Evolutionary conservation across 2,888 invertebrate genomes (phyloP).

Genomic region (Argyresthia albistria): DNA sequence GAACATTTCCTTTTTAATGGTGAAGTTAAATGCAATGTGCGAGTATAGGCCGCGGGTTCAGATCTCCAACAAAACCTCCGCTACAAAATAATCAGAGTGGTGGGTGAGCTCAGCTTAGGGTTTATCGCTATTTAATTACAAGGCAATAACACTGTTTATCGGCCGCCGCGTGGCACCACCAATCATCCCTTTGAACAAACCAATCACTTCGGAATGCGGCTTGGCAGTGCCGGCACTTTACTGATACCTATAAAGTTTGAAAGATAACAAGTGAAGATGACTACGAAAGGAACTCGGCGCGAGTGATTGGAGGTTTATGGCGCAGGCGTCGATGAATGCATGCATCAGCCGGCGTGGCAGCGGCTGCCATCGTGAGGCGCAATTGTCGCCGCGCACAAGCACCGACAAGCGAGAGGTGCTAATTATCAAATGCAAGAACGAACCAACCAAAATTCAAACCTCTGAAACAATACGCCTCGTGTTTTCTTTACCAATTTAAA

Average conservation of each 20-base stretch:
- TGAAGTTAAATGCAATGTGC: slow-evolving; percentile 64
- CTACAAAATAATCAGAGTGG: slow-evolving; percentile 47
- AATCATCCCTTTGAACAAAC: slow-evolving; percentile 21
- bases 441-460: slow-evolving; percentile 64
- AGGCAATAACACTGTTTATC: slow-evolving; percentile 49
- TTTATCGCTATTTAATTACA: slow-evolving; percentile 60
- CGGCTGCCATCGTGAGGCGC: slow-evolving; percentile 13
- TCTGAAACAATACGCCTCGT: slow-evolving; percentile 66
- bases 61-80: slow-evolving; percentile 25
- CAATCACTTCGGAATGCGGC: slow-evolving; percentile 50
- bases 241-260: slow-evolving; percentile 69
- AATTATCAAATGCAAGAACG: slow-evolving; percentile 69
- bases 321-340: slow-evolving; percentile 54
- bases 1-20: slow-evolving; percentile 71
- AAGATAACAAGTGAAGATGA: slow-evolving; percentile 63
- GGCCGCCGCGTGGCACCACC: slow-evolving; percentile 30
- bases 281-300: slow-evolving; percentile 39
- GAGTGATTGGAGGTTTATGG: slow-evolving; percentile 66
- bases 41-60: slow-evolving; percentile 36
- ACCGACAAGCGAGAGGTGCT: slow-evolving; percentile 53
- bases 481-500: slow-evolving; percentile 67
- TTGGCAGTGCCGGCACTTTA: slow-evolving; percentile 65
- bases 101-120: slow-evolving; percentile 29
- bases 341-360: slow-evolving; percentile 27
- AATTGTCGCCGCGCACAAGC: slow-evolving; percentile 29